phyloP scores from a whole-genome alignment of 2,113 vertebrate species.

The Columba livia region DNA sequence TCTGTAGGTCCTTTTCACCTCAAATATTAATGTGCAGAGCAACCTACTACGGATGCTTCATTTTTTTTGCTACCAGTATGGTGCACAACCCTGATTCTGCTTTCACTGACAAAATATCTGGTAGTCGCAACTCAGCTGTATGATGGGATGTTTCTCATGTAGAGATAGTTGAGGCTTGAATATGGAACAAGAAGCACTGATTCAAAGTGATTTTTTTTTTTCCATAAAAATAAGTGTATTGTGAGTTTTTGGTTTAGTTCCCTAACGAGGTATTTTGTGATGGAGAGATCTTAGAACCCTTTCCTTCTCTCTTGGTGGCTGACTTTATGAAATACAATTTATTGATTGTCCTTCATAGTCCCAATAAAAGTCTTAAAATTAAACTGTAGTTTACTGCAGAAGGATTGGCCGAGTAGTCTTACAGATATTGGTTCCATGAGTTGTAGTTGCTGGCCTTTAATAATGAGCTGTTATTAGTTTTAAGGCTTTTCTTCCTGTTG shows the following conservation, averaged over 20 bases:
- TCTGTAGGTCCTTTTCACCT: not conserved
- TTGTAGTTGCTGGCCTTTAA: not conserved
- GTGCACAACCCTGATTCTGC: not conserved
- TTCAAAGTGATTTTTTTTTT: not conserved
- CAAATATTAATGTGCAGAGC: not conserved
- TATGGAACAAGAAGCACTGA: not conserved
- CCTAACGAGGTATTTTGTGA: not conserved
- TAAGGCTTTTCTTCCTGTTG: not conserved
- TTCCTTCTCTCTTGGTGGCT: not conserved
- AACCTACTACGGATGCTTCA: not conserved
- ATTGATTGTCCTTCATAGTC: not conserved
- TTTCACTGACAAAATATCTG: not conserved
- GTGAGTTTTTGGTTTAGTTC: not conserved
- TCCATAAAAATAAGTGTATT: not conserved
- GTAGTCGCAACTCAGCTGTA: not conserved
- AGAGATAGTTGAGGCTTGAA: not conserved
- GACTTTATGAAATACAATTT: not conserved
- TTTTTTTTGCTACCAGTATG: not conserved
- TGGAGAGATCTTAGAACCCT: not conserved
- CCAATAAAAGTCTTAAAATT: not conserved
- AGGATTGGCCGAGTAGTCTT: not conserved
- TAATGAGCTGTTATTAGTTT: not conserved
- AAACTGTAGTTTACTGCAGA: not conserved
- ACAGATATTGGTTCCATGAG: not conserved
- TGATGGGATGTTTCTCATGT: not conserved